These are phyloP conservation scores for Gymnarchus niloticus DNA, from an alignment of 2,113 vertebrate species.

Conservation along the genomic window DNA sequence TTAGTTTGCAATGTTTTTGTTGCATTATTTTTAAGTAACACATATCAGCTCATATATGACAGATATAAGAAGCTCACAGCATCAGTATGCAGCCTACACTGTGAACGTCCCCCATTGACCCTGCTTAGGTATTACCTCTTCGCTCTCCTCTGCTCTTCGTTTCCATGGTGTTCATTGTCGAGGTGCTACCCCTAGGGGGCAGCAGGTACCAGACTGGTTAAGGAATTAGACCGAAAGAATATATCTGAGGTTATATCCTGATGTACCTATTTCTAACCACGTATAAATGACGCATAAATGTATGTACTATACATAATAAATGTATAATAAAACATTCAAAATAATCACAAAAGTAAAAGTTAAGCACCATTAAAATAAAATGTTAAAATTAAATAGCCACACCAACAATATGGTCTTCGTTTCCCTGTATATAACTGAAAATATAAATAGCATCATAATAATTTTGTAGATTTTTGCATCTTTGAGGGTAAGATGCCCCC, in stretches of 20 bases:
- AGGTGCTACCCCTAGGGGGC: conserved; percentile 11
- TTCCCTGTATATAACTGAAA: neutral
- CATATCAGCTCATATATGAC: neutral
- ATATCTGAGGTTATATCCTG: neutral
- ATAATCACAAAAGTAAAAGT: neutral
- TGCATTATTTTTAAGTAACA: neutral
- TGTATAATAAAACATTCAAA: neutral
- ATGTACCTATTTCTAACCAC: neutral
- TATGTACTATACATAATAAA: neutral
- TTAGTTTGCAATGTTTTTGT: neutral
- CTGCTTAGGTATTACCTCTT: neutral
- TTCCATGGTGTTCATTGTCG: neutral
- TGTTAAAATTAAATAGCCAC: neutral
- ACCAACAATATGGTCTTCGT: neutral
- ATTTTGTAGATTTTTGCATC: neutral
- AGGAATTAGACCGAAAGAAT: neutral
- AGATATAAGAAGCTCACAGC: neutral
- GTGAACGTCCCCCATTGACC: too few relatives aligned
- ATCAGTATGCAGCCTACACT: neutral
- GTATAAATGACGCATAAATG: neutral
- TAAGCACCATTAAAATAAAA: neutral
- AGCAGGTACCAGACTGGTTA: neutral
- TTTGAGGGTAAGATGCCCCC: neutral
- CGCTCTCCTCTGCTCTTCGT: neutral
- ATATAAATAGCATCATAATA: neutral